Evolutionary conservation across 2,888 invertebrate species (phyloP).

Genomic region (Arctia plantaginis): DNA sequence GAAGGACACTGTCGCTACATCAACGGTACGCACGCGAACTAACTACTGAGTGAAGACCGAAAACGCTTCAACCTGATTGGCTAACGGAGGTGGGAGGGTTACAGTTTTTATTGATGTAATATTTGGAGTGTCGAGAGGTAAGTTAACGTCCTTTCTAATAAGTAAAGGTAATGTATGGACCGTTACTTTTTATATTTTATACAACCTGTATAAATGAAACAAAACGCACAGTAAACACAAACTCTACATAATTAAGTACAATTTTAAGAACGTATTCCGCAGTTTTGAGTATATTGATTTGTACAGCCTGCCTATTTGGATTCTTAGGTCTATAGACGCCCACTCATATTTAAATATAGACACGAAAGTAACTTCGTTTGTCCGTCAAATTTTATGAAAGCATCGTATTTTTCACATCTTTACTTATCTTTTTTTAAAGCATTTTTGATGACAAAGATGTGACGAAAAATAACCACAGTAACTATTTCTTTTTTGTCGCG

Average conservation of each 20-base stretch:
- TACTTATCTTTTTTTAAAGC: too few species aligned
- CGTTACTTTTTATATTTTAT: not conserved
- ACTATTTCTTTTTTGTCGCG: too few species aligned
- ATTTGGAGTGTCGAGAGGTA: conserved; percentile 17
- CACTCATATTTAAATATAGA: not conserved
- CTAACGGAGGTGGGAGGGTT: not conserved
- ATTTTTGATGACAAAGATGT: too few species aligned
- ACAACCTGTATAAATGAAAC: not conserved
- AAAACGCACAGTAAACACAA: not conserved
- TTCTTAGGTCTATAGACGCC: not conserved
- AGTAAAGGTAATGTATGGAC: not conserved
- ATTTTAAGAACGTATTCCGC: too few species aligned
- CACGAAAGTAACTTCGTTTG: not conserved
- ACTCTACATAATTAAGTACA: not conserved
- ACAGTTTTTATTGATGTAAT: conserved; percentile 43
- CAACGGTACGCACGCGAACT: not conserved
- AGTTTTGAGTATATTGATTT: not conserved
- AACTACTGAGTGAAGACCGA: not conserved
- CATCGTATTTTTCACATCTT: not conserved
- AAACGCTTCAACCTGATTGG: not conserved
- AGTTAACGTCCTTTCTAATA: not conserved
- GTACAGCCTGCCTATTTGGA: not conserved
- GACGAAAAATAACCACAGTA: too few species aligned
- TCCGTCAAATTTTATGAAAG: not conserved
- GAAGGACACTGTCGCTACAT: conserved; percentile 3